Evolutionary conservation across 1,140 invertebrate genomes (phyloP), one percentile per base, ranked within the genome.

Genomic region (Whitmania pigra): DNA sequence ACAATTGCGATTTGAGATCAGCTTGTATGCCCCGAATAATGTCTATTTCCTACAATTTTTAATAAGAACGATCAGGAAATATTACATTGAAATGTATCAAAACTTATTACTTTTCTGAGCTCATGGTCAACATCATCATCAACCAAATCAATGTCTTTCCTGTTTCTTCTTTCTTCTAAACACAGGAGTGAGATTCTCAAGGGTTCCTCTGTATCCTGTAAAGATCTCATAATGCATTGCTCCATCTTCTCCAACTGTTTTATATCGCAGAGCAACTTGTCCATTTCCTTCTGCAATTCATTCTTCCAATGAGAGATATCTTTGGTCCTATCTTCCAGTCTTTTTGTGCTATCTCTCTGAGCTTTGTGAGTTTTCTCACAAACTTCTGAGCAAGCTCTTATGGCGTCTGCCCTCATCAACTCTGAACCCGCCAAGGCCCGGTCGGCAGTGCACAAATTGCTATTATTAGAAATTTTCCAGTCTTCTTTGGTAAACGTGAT

Each of bases 261-360:
- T 73, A 88, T 91, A 79, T 94, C 92, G 1, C 87, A 86, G 63
- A 93, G 84, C 73, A 94, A 84, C 74, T 89, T 87, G 80, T 95
- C 92, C 77, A 93, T 84, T 83, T 96, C 93, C 31, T 89, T 88
- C 70, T 84, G 80, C 40, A 91, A 85, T 83, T 96, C 93, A 79
- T 77, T 94, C 91, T 91, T 87, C 93, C 93, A 97, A 82, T 94
- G 95, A 36, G 89, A 91, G 22, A 92, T 89, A 77, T 95, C 93
- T 2, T 90, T 93, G 73, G 95, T 89, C 68, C 93, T 85, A 82
- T 96, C 93, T 0, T 92, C 92, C 17, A 83, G 76, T 43, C 79
- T 75, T 75, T 83, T 83, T 57, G 80, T 80, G 69, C 80, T 79
- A 75, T 83, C 81, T 54, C 73, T 76, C 73, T 82, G 80, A 67